Evolutionary conservation across 2,113 vertebrate species (phyloP), one percentile per base, ranked within the genome.

Genomic region (Camelus dromedarius): DNA sequence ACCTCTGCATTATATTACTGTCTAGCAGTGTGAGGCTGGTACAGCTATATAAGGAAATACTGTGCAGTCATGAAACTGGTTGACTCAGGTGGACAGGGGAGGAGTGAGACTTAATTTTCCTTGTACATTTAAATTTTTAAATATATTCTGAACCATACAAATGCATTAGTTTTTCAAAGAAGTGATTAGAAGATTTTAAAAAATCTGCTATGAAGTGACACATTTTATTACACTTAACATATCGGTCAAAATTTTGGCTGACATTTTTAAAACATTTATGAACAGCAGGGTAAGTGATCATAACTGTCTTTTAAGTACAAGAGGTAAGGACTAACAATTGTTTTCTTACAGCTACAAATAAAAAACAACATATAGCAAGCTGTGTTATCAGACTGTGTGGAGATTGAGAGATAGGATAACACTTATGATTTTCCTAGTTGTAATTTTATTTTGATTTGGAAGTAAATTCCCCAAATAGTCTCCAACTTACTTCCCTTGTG

Each of bases 261-360:
- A 48, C 46, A 80, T 35, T 79, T 56, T 56, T 20, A 56, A 79
- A 77, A 79, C 22, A 79, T 35, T 16, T 56, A 90, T 52, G 38
- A 92, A 72, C 6, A 95, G 30, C 42, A 96, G 70, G 62, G 46
- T 46, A 75, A 95, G 86, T 50, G 26, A 97, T 72, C 13, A 64
- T n/a, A 89, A 80, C 28, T 77, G 52, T 20, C 80, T 94, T 91
- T 30, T 60, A 73, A 87, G n/a, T 94, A 22, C 28, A 91, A 89
- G 46, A 75, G 38, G 9, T 56, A 88, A 46, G 22, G n/a, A 66
- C 35, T 69, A 88, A 19, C 58, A 52, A 48, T 24, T 83, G 60
- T 60, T 79, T 96, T 80, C 58, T 76, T 75, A 85, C 5, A 87
- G 62, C 32, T 83, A 82, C 18, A 64, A 22, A 80, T 38, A 69